phyloP scores from a whole-genome alignment of 1,140 invertebrate species.

The Paraescarpia echinospica region DNA sequence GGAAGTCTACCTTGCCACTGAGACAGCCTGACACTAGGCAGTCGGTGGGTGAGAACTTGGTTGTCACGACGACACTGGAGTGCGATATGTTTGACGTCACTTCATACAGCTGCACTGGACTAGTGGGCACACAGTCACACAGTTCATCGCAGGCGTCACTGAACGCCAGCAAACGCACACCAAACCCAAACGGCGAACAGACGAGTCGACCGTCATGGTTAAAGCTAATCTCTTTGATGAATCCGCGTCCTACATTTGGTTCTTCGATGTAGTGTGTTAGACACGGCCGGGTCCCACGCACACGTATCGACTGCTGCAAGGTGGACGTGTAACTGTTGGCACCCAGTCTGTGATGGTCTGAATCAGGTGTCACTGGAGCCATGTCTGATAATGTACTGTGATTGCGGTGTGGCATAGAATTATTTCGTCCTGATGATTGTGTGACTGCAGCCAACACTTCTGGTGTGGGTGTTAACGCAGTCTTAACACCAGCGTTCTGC shows the following conservation, averaged over 20 bases:
- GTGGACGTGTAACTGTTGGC: too few species aligned
- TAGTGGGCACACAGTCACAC: slow-evolving; percentile 67
- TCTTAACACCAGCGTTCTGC: background rate
- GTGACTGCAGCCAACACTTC: background rate
- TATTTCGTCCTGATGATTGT: background rate
- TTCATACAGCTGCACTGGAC: slow-evolving; percentile 62
- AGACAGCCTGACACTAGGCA: slow-evolving; percentile 86
- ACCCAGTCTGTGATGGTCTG: background rate
- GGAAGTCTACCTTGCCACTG: slow-evolving; percentile 83
- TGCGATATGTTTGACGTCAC: slow-evolving; percentile 74
- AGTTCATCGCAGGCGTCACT: slow-evolving; percentile 77
- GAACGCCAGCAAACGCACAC: slow-evolving; percentile 80
- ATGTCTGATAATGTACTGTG: background rate
- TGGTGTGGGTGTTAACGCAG: background rate
- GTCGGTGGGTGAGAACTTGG: slow-evolving; percentile 85
- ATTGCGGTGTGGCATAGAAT: background rate
- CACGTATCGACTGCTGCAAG: slow-evolving; percentile 39
- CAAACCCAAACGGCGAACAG: slow-evolving; percentile 84
- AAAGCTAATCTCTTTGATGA: slow-evolving; percentile 80
- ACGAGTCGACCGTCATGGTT: slow-evolving; percentile 84
- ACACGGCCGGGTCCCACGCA: slow-evolving; percentile 74
- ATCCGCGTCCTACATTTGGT: slow-evolving; percentile 83
- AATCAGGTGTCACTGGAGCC: background rate
- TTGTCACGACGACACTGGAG: slow-evolving; percentile 82
- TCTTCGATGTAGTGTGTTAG: slow-evolving; percentile 84